A percentile compares a stretch with the other conserved stretches of the same genome.
phyloP scores from a whole-genome alignment of 2,888 invertebrate species.

The Agrilus cyanescens region DNA sequence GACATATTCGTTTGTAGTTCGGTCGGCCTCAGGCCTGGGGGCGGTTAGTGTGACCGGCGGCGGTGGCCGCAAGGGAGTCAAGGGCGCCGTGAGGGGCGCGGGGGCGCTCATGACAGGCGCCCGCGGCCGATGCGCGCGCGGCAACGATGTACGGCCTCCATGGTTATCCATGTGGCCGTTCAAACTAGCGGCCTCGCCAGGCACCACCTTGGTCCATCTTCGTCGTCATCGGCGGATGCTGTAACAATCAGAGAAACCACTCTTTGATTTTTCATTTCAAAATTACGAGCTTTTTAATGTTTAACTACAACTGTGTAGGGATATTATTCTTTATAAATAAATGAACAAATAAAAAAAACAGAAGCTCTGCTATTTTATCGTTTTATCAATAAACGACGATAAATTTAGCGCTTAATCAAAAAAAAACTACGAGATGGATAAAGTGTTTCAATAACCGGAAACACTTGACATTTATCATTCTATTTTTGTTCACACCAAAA shows the following conservation, averaged over 20 bases:
- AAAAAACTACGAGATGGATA: too few relatives aligned
- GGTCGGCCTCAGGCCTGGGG: constrained; percentile 77
- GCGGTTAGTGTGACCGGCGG: constrained; percentile 43
- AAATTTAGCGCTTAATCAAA: too few relatives aligned
- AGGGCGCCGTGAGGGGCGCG: constrained; percentile 43
- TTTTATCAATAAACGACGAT: too few relatives aligned
- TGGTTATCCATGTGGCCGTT: constrained; percentile 59
- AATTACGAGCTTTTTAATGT: neutral
- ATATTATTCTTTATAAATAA: too few relatives aligned
- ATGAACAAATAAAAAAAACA: too few relatives aligned
- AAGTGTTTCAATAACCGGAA: too few relatives aligned
- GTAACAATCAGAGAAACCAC: constrained; percentile 25
- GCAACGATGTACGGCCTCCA: constrained; percentile 63
- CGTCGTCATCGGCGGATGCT: constrained; percentile 61
- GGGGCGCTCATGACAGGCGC: constrained; percentile 39
- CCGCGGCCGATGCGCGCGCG: constrained; percentile 54
- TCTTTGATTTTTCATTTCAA: neutral
- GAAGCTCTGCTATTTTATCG: too few relatives aligned
- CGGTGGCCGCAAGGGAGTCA: constrained; percentile 37
- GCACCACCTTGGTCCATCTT: constrained; percentile 54
- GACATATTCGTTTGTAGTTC: constrained; percentile 86
- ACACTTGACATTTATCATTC: too few relatives aligned
- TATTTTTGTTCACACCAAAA: too few relatives aligned
- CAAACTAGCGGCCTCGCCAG: constrained; percentile 47
- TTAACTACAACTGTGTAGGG: neutral